Base-by-base conservation (phyloP, 2,797 vertebrate species). In the Amblyraja radiata region DNA sequence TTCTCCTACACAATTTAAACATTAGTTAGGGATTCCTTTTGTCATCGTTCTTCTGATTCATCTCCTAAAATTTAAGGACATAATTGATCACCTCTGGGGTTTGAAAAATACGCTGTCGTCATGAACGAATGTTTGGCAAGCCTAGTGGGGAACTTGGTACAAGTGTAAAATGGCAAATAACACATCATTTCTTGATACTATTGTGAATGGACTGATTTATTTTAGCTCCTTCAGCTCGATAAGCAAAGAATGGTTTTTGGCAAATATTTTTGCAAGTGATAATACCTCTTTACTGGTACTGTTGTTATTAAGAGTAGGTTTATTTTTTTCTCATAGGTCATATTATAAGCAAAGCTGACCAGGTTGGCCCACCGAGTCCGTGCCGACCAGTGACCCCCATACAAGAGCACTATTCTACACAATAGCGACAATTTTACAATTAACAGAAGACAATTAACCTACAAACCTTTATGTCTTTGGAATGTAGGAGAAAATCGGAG, bases 71-170 rank as follows among this genome's bases (percentile, higher is more conserved):
- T 63, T 63, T 61, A 86, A 63, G 61, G 28, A 63, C 16, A 32
- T 86, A 86, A 86, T 86, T 65, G 61, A 88, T 36, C 61, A 36
- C 16, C 84, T 68, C n/a, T 88, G 61, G 84, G 63, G 36, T 68
- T 68, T 68, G 21, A 68, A 68, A 18, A 88, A 68, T 71, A 10
- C 28, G 18, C 58, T 63, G 25, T 32, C 83, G 16, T 9, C 28
- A 36, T 68, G n/a, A 68, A 88, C 88, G 63, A 88, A 32, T 88
- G 36, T 18, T 88, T 68, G 61, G 14, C 63, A 88, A 88, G 0
- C n/a, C 61, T 68, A 68, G 18, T 54, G 63, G 61, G 84, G 16
- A 8, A 88, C 36, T 88, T 88, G 32, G 63, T 36, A 68, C n/a
- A 88, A 88, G 36, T 63, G 65, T 32, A 88, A 74, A 9, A 68